phyloP scores from a whole-genome alignment of 2,888 invertebrate genomes.

The Scelioninae gen. 1 region DNA sequence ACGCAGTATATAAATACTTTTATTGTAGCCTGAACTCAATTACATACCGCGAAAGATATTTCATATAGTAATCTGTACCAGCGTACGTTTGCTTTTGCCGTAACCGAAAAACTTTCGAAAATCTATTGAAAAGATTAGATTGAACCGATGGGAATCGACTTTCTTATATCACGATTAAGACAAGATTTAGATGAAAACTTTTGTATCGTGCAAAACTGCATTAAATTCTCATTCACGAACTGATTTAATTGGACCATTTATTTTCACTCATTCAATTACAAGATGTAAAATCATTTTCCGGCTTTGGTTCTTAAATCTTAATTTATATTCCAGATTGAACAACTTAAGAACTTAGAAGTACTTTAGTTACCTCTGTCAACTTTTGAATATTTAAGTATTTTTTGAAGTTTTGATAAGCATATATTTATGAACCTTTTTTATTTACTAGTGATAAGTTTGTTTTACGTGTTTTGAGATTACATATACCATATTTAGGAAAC shows the following conservation, averaged over 20 bases:
- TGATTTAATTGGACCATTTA: conserved; percentile 47
- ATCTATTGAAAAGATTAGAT: conserved; percentile 56
- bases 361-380: no score
- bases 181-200: conserved; percentile 57
- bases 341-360: no score
- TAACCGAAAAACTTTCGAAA: conserved; percentile 39
- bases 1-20: conserved; percentile 30
- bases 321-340: conserved; percentile 18
- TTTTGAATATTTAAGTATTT: no score
- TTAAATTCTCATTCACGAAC: conserved; percentile 36
- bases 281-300: conserved; percentile 21
- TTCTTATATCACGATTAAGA: conserved; percentile 49
- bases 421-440: no score
- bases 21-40: conserved; percentile 7
- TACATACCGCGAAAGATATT: conserved; percentile 16
- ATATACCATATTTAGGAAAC: no score
- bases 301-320: conserved; percentile 6
- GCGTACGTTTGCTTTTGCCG: conserved; percentile 14
- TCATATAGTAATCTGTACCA: conserved; percentile 41
- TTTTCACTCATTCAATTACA: conserved; percentile 40
- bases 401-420: no score
- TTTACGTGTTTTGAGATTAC: no score
- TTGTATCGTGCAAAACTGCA: conserved; percentile 46
- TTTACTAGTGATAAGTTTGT: no score
- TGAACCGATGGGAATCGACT: conserved; percentile 41